phyloP scores from a whole-genome alignment of 2,888 invertebrate genomes.

The Mythimna lalbum region DNA sequence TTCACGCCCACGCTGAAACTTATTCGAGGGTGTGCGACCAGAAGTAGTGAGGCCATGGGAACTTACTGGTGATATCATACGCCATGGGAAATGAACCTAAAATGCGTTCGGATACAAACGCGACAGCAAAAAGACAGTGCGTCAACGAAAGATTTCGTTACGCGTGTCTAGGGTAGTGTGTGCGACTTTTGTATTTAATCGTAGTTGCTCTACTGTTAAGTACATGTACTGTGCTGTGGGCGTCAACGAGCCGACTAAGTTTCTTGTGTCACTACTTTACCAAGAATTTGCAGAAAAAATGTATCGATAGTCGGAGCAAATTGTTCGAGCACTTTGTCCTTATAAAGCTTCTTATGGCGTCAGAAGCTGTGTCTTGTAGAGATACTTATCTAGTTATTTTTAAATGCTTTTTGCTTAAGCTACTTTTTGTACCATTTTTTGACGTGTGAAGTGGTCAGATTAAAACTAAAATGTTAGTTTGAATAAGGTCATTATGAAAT shows the following conservation, averaged over 20 bases:
- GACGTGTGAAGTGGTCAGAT: not conserved
- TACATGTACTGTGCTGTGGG: conserved; percentile 4
- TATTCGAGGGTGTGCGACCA: not conserved
- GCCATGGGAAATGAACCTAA: too few species aligned
- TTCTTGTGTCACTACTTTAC: conserved; percentile 54
- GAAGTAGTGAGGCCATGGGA: not conserved
- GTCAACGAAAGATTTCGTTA: not conserved
- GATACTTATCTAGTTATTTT: not conserved
- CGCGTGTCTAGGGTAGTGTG: not conserved
- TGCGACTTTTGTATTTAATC: not conserved
- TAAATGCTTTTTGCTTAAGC: not conserved
- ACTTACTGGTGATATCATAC: not conserved
- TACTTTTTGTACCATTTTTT: not conserved
- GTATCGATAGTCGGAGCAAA: conserved; percentile 11
- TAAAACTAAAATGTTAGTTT: too few species aligned
- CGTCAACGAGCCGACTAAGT: conserved; percentile 38
- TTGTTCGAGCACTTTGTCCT: conserved; percentile 20
- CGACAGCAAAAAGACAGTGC: too few species aligned
- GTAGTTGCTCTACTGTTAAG: conserved; percentile 20
- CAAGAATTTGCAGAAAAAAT: conserved; percentile 54
- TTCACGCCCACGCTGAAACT: not conserved
- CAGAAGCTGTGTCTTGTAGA: conserved; percentile 4
- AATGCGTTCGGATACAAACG: too few species aligned
- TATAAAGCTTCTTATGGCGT: conserved; percentile 20
- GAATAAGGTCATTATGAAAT: not conserved